These are phyloP conservation scores for Synergus japonicus DNA, from an alignment of 2,888 invertebrate genomes.

Conservation along the genomic window DNA sequence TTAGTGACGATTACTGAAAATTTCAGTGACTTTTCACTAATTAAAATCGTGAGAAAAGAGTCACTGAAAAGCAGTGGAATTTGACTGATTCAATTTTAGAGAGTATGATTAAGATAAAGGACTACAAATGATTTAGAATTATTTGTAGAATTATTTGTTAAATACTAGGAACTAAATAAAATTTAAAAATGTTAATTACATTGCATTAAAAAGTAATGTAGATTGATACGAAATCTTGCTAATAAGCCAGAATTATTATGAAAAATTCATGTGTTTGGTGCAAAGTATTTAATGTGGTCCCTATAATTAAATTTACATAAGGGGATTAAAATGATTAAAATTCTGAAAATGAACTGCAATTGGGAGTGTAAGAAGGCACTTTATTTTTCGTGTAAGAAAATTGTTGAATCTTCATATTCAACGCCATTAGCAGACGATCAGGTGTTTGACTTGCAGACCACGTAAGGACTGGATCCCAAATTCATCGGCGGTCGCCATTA, in stretches of 20 bases:
- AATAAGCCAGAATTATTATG: neutral
- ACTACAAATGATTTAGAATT: neutral
- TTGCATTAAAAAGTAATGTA: neutral
- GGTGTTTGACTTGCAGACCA: conserved; percentile 60
- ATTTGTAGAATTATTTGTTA: no score
- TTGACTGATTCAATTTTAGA: no score
- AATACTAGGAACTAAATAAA: neutral
- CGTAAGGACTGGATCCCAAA: conserved; percentile 61
- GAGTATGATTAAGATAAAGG: neutral
- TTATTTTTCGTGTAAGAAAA: conserved; percentile 24
- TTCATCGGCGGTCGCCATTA: conserved; percentile 65
- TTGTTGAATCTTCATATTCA: conserved; percentile 27
- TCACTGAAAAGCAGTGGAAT: no score
- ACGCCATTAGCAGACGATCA: conserved; percentile 5
- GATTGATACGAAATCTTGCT: neutral
- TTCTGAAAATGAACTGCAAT: conserved; percentile 20
- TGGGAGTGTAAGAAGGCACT: conserved; percentile 10
- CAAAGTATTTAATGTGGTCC: neutral
- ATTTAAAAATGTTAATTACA: neutral
- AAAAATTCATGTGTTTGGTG: neutral
- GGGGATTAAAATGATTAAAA: conserved; percentile 33
- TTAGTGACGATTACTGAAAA: no score
- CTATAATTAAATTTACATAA: conserved; percentile 39
- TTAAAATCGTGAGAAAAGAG: no score
- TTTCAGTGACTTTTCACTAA: no score